A percentile compares a stretch with the other conserved stretches of the same genome.
phyloP scores from a whole-genome alignment of 2,113 vertebrate genomes.

The Gila orcuttii region DNA sequence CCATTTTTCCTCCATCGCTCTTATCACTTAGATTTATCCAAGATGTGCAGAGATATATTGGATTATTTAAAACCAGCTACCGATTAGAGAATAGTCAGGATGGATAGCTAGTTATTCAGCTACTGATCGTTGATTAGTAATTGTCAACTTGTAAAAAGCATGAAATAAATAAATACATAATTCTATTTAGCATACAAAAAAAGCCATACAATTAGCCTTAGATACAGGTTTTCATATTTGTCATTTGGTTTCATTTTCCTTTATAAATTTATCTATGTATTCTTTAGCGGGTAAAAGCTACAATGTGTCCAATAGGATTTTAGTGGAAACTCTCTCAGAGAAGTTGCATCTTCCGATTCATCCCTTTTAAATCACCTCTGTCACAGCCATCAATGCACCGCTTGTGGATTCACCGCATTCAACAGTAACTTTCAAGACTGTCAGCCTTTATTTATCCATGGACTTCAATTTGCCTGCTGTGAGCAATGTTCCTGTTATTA shows the following conservation, averaged over 20 bases:
- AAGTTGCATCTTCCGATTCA: too few species aligned
- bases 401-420: neutral
- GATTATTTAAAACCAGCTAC: constrained; percentile 22
- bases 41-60: neutral
- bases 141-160: neutral
- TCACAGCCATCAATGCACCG: neutral
- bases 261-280: neutral
- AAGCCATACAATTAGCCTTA: neutral
- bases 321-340: too few species aligned
- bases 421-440: constrained; percentile 2
- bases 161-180: neutral
- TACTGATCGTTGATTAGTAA: neutral
- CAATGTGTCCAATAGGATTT: too few species aligned
- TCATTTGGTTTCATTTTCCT: neutral
- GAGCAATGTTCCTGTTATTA: neutral
- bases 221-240: neutral
- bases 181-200: neutral
- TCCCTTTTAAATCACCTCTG: too few species aligned
- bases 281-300: too few species aligned
- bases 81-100: neutral
- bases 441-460: neutral
- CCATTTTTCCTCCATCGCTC: constrained; percentile 10
- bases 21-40: constrained; percentile 11
- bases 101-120: neutral
- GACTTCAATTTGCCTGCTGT: neutral